phyloP scores from a whole-genome alignment of 2,888 invertebrate genomes.

The Leptura quadrifasciata region DNA sequence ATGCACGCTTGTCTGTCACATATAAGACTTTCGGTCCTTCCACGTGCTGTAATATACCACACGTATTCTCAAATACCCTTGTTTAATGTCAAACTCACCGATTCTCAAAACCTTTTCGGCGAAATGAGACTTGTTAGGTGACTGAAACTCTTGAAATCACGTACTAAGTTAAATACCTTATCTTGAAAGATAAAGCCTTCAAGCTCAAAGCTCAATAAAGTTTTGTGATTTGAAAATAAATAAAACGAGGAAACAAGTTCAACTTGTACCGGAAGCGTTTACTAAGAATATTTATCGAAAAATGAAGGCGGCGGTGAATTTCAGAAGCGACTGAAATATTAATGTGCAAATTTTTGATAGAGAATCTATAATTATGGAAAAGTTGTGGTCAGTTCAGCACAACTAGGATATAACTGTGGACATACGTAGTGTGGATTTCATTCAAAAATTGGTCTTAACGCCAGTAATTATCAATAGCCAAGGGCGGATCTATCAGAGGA shows the following conservation, averaged over 20 bases:
- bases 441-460: too few relatives aligned
- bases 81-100: background rate
- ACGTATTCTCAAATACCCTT: background rate
- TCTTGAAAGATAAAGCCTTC: conserved; percentile 5
- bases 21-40: background rate
- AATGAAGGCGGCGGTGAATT: background rate
- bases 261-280: background rate
- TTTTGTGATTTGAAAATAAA: conserved; percentile 6
- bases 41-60: background rate
- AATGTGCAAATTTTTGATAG: too few relatives aligned
- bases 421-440: too few relatives aligned
- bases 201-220: conserved; percentile 9
- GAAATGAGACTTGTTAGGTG: background rate
- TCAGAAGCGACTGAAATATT: too few relatives aligned
- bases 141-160: conserved; percentile 7
- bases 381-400: too few relatives aligned
- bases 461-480: too few relatives aligned
- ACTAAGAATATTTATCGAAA: background rate
- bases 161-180: conserved; percentile 19
- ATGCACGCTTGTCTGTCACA: background rate
- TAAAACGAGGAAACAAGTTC: background rate
- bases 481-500: too few relatives aligned
- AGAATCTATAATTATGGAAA: too few relatives aligned
- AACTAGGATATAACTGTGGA: too few relatives aligned
- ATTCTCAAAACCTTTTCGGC: background rate